These are phyloP conservation scores for Decapterus maruadsi DNA, from an alignment of 2,797 vertebrate species.

Conservation along the genomic window DNA sequence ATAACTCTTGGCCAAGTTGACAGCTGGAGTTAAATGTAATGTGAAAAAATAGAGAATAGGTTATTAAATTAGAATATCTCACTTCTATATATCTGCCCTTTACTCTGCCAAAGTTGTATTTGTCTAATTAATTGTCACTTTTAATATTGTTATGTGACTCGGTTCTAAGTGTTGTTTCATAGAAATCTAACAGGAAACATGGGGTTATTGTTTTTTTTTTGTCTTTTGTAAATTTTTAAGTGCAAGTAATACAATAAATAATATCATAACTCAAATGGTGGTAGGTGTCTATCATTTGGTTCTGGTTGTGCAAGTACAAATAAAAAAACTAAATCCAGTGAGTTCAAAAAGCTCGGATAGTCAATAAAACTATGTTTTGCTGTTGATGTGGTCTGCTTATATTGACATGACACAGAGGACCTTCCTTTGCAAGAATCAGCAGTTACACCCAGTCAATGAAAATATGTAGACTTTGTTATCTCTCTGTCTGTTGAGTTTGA, in stretches of 20 bases:
- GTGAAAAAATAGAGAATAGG: background rate
- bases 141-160: background rate
- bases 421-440: background rate
- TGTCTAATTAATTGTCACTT: background rate
- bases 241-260: background rate
- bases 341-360: too few relatives aligned
- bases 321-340: too few relatives aligned
- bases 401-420: background rate
- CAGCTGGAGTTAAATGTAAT: background rate
- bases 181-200: background rate
- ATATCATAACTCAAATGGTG: background rate
- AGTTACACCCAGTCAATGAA: background rate
- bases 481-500: background rate
- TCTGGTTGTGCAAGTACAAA: conserved; percentile 3
- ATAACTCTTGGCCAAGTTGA: background rate
- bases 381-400: background rate
- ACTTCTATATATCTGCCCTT: background rate
- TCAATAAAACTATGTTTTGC: background rate
- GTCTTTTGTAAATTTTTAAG: background rate
- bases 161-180: background rate
- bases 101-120: background rate
- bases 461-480: background rate
- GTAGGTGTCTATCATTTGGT: background rate
- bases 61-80: background rate
- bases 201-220: too few relatives aligned